Base-by-base conservation (phyloP, 1,140 invertebrate species). In the Anoplophora glabripennis region DNA sequence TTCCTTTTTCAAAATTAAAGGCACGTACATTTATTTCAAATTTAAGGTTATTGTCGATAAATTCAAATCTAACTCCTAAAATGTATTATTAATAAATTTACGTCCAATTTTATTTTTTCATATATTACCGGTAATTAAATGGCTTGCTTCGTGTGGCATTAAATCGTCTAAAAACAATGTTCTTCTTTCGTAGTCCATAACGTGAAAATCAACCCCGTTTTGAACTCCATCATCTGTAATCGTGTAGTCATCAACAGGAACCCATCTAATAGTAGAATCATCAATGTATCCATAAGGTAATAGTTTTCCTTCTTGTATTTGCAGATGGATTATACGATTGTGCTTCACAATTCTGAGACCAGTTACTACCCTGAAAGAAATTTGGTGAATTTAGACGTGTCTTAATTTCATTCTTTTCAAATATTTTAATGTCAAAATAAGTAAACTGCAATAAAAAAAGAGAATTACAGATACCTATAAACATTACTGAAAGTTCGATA, bases 111-210 rank as follows among this genome's bases (percentile, higher is more conserved):
- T 4, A 28, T 11, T 21, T 21, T 28, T 47, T 34, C 3, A n/a
- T 37, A 17, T 21, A 58, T 79, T 80, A 78, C 83, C 86, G 61
- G 85, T 92, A 44, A 89, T 66, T 40, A 88, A 79, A 69, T 37
- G 9, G 34, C 83, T 80, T 40, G 65, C 78, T 72, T 11, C 66
- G 48, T 0, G 81, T 79, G 11, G 81, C 82, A 15, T 81, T 11
- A 92, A 75, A 67, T 90, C 86, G 68, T 93, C 90, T 59, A 93
- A 75, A 72, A 93, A 90, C 4, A 94, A 77, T 0, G 83, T 84
- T 61, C 90, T 76, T 61, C 82, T 81, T 61, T 89, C 86, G 73
- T 86, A 90, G 3, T 81, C 80, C 17, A 93, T 69, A 7, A 79
- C 88, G 62, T 89, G 86, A 68, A 87, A 92, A 63, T 90, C 88